Conservation (phyloP, 2,888 invertebrate species). For the Erynnis tages region DNA sequence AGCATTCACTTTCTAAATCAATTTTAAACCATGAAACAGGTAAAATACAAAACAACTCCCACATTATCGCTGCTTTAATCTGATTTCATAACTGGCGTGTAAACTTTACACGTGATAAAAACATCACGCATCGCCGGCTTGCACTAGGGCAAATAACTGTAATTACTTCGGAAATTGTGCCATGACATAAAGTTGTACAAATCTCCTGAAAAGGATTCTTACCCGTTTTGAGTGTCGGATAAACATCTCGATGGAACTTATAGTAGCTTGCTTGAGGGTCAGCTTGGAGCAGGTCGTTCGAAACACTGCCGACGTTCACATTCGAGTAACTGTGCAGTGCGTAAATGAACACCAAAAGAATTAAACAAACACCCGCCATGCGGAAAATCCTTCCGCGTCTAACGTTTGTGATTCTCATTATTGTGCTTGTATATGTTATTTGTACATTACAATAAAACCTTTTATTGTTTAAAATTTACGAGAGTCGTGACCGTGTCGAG, state of each 20-base stretch:
- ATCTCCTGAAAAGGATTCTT: constrained; percentile 32
- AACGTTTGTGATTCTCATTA: constrained; percentile 83
- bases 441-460: constrained; percentile 42
- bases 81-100: constrained; percentile 20
- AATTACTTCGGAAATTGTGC: constrained; percentile 23
- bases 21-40: background rate
- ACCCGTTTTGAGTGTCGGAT: constrained; percentile 67
- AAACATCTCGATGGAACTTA: constrained; percentile 63
- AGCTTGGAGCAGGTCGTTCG: constrained; percentile 39
- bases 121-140: constrained; percentile 42
- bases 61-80: constrained; percentile 32
- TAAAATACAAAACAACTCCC: constrained; percentile 15
- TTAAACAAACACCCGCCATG: constrained; percentile 70
- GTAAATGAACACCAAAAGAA: constrained; percentile 83
- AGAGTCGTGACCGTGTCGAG: background rate
- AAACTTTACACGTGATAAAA: constrained; percentile 28
- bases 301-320: constrained; percentile 47
- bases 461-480: constrained; percentile 12
- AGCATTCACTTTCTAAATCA: no score
- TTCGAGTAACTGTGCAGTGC: constrained; percentile 83
- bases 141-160: constrained; percentile 44
- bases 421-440: constrained; percentile 35
- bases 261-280: constrained; percentile 48
- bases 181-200: background rate
- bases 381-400: constrained; percentile 82